Conservation (phyloP, 2,888 invertebrate species). For the Oeneis ivallda region DNA sequence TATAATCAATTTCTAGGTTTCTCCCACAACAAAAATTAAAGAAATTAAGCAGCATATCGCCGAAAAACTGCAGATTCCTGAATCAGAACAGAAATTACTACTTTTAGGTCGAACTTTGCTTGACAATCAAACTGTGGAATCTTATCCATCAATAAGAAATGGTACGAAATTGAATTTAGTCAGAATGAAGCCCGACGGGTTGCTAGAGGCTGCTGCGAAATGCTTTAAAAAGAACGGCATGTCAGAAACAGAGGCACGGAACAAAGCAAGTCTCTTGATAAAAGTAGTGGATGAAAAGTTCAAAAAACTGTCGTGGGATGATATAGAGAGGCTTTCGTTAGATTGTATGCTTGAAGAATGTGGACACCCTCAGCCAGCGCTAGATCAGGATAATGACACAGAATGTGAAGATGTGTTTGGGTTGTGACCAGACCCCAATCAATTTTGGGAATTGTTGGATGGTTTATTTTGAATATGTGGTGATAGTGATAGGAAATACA, state of each 20-base stretch:
- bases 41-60: slow-evolving; percentile 87
- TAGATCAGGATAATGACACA: slow-evolving; percentile 49
- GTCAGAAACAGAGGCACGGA: slow-evolving; percentile 84
- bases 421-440: slow-evolving; percentile 33
- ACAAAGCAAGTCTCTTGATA: slow-evolving; percentile 81
- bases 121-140: slow-evolving; percentile 86
- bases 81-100: slow-evolving; percentile 86
- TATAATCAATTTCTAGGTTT: slow-evolving; percentile 64
- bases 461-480: neutral
- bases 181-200: slow-evolving; percentile 84
- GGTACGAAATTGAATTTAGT: slow-evolving; percentile 88
- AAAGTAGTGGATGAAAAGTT: slow-evolving; percentile 79
- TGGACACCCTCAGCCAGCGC: slow-evolving; percentile 34
- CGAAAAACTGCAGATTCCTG: slow-evolving; percentile 84
- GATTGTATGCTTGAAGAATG: slow-evolving; percentile 38
- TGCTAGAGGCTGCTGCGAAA: slow-evolving; percentile 81
- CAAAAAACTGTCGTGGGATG: slow-evolving; percentile 81
- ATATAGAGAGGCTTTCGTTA: slow-evolving; percentile 72
- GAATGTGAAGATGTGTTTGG: slow-evolving; percentile 52
- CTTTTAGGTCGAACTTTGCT: slow-evolving; percentile 86
- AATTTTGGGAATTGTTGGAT: slow-evolving; percentile 29
- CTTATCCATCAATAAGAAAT: slow-evolving; percentile 87
- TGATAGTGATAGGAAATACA: neutral
- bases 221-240: slow-evolving; percentile 82
- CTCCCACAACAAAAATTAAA: slow-evolving; percentile 81